Base-by-base conservation (phyloP, 2,888 invertebrate genomes). In the Germaria angustata region DNA sequence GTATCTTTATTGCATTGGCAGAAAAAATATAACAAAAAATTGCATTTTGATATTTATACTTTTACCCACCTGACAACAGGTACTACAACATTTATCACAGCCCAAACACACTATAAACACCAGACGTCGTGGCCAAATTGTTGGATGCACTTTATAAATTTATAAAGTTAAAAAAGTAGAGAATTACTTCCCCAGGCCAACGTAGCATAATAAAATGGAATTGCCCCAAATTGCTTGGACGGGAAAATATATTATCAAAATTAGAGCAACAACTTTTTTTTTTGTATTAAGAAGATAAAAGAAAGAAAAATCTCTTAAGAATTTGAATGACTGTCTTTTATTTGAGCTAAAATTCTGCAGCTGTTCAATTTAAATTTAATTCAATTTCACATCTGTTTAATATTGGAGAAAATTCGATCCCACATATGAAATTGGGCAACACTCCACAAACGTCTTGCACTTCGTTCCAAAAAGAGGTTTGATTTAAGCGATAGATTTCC, bases 11-110 rank as follows among this genome's bases (percentile, higher is more conserved):
- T 51, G 68, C 41, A 68, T 59, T 68, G 55, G 36, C 49, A 59
- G 41, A 46, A 55, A 65, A 66, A 68, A 61, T 32, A 53, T 20
- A 9, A 41, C 4, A 28, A 71, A 36, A 51, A 36, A 28, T 8
- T 22, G 5, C 24, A 59, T 39, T 76, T 68, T 28, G 63, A 59
- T 68, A 68, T 76, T 61, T 69, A 77, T 68, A 51, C 44, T 7
- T 68, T 61, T 17, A n/a, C 20, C 69, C 63, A n/a, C 63, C 69
- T 63, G 69, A 78, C 78, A 78, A 78, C 78, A 78, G 78, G 78
- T 76, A 73, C 24, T 66, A 71, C 22, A 39, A 63, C 51, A 78
- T 78, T 71, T 71, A 78, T 71, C 39, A 78, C 24, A 55, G 53
- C 46, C 44, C 55, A 61, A 68, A 24, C 5, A 28, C 32, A 41